Evolutionary conservation across 2,888 invertebrate genomes (phyloP), one percentile per base, ranked within the genome.

Genomic region (Oscheius onirici): DNA sequence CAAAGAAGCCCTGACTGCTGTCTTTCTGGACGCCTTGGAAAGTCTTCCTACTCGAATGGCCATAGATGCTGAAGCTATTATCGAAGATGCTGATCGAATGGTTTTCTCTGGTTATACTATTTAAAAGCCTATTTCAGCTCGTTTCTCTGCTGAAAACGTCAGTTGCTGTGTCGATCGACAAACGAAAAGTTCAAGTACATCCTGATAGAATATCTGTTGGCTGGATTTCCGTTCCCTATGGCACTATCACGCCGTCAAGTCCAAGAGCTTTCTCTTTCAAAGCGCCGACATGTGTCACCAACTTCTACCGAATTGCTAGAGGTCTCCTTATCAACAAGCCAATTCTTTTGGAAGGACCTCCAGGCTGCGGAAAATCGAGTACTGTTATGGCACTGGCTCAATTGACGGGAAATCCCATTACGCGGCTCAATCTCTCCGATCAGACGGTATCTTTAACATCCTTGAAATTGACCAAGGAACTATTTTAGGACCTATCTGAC

Each of bases 311-410:
- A 73, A 88, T 99, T 11, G 89, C 99, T 46, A 43, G 97, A 71
- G 96, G 94, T 0, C 90, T 99, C 84, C 94, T 78, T 0, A 95
- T 85, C 89, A 83, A 86, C 2, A 93, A 93, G 74, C 95, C 97
- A 0, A 92, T 99, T 72, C 91, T 99, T 67, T 89, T 99, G 20
- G 99, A 99, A 90, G 99, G 90, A 1, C 76, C 95, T 83, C 99
- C 99, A 2, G 99, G 99, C 1, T 97, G 97, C 22, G 99, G 99
- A 2, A 99, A 99, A 89, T 97, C 97, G 0, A 95, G 95, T 81
- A 90, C 97, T 69, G 93, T 99, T 1, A 92, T 92, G 67, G 95
- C 95, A 28, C 90, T 99, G 49, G 96, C 97, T 0, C 92, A 92
- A 86, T 91, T 92, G 10, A 92, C 95, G 1, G 93, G 94, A 1